Evolutionary conservation across 2,113 vertebrate genomes (phyloP).

Genomic region (Brachyhypopomus gauderio): DNA sequence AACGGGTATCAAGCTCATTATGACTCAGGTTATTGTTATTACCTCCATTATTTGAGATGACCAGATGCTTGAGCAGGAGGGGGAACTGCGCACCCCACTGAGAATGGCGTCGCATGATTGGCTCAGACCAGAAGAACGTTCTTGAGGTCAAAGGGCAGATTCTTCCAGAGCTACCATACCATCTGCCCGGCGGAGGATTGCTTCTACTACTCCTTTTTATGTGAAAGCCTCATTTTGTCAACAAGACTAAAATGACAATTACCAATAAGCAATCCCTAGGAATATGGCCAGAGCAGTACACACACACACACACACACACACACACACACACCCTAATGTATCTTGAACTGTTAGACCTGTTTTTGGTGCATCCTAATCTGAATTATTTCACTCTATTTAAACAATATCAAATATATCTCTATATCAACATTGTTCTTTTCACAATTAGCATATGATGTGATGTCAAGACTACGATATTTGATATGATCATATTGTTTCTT

Average conservation of each 20-base stretch:
- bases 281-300: no score
- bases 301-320: no score
- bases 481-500: no score
- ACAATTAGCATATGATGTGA: no score
- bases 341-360: no score
- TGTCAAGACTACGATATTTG: no score
- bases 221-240: background rate
- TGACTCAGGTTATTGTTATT: conserved; percentile 57
- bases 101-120: conserved; percentile 64
- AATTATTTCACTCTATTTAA: no score
- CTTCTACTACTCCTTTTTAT: conserved; percentile 36
- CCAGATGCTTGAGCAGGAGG: conserved; percentile 72
- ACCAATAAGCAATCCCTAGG: no score
- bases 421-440: no score
- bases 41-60: conserved; percentile 65
- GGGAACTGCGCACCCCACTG: conserved; percentile 55
- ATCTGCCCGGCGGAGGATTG: conserved; percentile 60
- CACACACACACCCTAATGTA: no score
- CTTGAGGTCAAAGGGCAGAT: conserved; percentile 67
- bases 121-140: conserved; percentile 58
- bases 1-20: conserved; percentile 63
- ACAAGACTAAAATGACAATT: background rate
- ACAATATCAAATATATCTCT: no score
- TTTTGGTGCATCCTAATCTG: no score
- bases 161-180: conserved; percentile 65